Evolutionary conservation across 2,888 invertebrate genomes (phyloP).

Genomic region (Congeria kusceri): DNA sequence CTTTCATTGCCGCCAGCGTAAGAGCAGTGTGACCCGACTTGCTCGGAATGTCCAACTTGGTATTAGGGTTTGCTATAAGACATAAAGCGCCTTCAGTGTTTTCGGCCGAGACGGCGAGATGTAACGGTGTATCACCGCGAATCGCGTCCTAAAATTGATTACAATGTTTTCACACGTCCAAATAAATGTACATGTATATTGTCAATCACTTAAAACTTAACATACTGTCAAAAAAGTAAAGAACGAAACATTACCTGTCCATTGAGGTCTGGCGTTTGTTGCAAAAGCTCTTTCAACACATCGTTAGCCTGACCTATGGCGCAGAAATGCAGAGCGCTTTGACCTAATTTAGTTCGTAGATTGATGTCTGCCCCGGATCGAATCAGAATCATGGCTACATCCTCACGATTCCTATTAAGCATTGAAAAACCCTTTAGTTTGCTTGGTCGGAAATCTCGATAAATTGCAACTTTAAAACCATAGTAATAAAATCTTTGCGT

Average conservation of each 20-base stretch:
- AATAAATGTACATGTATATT: no score
- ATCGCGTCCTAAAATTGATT: constrained; percentile 87
- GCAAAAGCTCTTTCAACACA: constrained; percentile 90
- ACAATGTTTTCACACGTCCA: no score
- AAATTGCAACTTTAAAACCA: no score
- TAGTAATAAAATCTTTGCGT: no score
- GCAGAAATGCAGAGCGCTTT: constrained; percentile 93
- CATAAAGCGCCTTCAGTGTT: constrained; percentile 90
- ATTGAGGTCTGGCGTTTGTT: constrained; percentile 90
- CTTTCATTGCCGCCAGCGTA: constrained; percentile 94
- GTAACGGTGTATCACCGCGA: constrained; percentile 93
- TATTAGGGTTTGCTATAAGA: constrained; percentile 88
- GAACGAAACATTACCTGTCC: constrained; percentile 85
- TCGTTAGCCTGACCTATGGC: constrained; percentile 92
- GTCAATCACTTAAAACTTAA: no score
- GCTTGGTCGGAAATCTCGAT: no score
- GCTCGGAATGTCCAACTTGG: constrained; percentile 91
- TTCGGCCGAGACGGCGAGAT: constrained; percentile 92
- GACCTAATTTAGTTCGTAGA: constrained; percentile 90
- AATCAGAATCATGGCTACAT: constrained; percentile 89
- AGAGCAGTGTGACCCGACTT: constrained; percentile 93
- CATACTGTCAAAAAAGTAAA: no score
- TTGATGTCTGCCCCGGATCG: constrained; percentile 90
- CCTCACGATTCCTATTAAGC: constrained; percentile 85
- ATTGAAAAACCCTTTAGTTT: no score